Evolutionary conservation across 1,140 invertebrate species (phyloP).

Genomic region (Amyelois transitella): DNA sequence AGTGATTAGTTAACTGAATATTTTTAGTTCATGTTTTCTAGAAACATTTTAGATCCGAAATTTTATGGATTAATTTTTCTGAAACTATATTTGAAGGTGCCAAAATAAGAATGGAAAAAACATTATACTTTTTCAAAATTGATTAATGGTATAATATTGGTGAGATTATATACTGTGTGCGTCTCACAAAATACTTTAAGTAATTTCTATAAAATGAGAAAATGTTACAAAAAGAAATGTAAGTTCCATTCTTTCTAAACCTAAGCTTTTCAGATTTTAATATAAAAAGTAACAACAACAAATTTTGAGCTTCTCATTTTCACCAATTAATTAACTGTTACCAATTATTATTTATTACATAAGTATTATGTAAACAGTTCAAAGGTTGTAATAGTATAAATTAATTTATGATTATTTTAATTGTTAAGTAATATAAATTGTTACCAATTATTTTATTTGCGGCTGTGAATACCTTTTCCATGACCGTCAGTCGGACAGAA

Average conservation of each 20-base stretch:
- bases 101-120: slow-evolving; percentile 22
- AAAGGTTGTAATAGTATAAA: background rate
- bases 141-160: background rate
- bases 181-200: background rate
- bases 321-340: no score
- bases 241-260: background rate
- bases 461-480: slow-evolving; percentile 23
- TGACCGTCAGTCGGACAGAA: slow-evolving; percentile 3
- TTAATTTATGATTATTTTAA: background rate
- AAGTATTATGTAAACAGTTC: background rate
- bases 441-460: slow-evolving; percentile 16
- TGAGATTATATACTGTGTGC: background rate
- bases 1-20: background rate
- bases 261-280: background rate
- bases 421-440: background rate
- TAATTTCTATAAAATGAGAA: no score
- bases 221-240: background rate
- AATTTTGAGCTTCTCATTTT: background rate
- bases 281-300: background rate
- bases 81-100: slow-evolving; percentile 12
- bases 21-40: background rate
- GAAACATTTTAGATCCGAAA: background rate
- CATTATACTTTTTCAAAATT: slow-evolving; percentile 1
- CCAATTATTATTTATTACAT: background rate
- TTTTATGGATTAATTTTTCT: slow-evolving; percentile 6